Evolutionary conservation across 2,113 vertebrate genomes (phyloP), one percentile per base, ranked within the genome.

Genomic region (Oceanites oceanicus): DNA sequence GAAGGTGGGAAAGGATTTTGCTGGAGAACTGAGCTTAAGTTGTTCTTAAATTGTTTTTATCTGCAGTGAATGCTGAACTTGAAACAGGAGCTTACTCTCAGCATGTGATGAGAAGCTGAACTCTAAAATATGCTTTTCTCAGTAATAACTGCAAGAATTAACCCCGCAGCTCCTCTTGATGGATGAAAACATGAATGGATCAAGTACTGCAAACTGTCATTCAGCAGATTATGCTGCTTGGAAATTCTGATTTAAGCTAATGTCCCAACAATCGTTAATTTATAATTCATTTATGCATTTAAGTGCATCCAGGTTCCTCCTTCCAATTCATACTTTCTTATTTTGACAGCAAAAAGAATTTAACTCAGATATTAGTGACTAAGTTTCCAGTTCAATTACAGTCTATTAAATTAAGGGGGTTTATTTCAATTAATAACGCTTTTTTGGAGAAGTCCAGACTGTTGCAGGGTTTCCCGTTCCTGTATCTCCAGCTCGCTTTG

Each of bases 211-310:
- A 70, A 82, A 75, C 86, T 82, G 70, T 76, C 74, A n/a, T 67
- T 81, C 84, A 72, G 82, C 86, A 86, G 77, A 71, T 34, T 62
- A 32, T 19, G 53, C 66, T 85, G 44, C 78, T 87, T 96, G 78
- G 62, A 92, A 91, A 40, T 85, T 62, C 44, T 19, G 14, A 45
- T 88, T 79, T 73, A 84, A 95, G 84, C 45, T 62, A 26, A 42
- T 62, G 45, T 83, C 71, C 55, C 52, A 65, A 70, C 89, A 53
- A 61, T 70, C 74, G 79, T 75, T 49, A 45, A 91, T 72, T 91
- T 74, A 27, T 36, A 78, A 78, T 84, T 91, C 40, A 75, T 55
- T 49, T 85, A 47, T 23, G 29, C 19, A 2, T 42, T 92, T 82
- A 87, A 66, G 42, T 61, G 40, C 50, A 65, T 89, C 49, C 66